Evolutionary conservation across 1,140 invertebrate genomes (phyloP).

Genomic region (Brachionus koreanus): DNA sequence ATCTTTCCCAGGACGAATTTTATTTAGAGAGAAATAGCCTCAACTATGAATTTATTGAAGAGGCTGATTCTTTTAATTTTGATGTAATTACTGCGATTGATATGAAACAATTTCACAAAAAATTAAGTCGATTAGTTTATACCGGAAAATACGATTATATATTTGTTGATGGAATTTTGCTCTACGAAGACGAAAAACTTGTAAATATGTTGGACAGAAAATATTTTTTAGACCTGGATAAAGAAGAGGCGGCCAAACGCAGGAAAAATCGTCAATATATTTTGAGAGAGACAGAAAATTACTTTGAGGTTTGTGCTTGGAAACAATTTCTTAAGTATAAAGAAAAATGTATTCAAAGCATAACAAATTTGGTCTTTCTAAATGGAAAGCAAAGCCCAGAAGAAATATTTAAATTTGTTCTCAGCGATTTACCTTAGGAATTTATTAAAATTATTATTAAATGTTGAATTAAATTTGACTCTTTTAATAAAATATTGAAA

Average conservation of each 20-base stretch:
- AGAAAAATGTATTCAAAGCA: not conserved
- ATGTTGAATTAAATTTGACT: too few relatives aligned
- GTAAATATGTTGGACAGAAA: constrained; percentile 2
- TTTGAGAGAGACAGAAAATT: constrained; percentile 20
- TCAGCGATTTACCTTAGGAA: constrained; percentile 8
- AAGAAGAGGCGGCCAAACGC: not conserved
- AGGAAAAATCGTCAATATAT: constrained; percentile 10
- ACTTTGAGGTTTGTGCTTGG: constrained; percentile 39
- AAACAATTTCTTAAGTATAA: constrained; percentile 25
- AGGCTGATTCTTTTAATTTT: constrained; percentile 35
- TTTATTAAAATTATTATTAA: not conserved
- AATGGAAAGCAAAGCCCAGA: not conserved
- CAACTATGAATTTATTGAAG: not conserved
- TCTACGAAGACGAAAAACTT: constrained; percentile 23
- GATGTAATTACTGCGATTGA: constrained; percentile 28
- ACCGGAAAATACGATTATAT: constrained; percentile 8
- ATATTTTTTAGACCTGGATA: constrained; percentile 18
- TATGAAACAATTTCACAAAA: constrained; percentile 38
- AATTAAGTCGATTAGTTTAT: not conserved
- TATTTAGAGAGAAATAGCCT: constrained; percentile 5
- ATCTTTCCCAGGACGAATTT: constrained; percentile 30
- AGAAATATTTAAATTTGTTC: constrained; percentile 14
- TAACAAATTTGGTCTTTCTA: not conserved
- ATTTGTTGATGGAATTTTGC: constrained; percentile 12
- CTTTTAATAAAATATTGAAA: too few relatives aligned